phyloP scores from a whole-genome alignment of 2,113 vertebrate genomes.

The Hippoglossus stenolepis region DNA sequence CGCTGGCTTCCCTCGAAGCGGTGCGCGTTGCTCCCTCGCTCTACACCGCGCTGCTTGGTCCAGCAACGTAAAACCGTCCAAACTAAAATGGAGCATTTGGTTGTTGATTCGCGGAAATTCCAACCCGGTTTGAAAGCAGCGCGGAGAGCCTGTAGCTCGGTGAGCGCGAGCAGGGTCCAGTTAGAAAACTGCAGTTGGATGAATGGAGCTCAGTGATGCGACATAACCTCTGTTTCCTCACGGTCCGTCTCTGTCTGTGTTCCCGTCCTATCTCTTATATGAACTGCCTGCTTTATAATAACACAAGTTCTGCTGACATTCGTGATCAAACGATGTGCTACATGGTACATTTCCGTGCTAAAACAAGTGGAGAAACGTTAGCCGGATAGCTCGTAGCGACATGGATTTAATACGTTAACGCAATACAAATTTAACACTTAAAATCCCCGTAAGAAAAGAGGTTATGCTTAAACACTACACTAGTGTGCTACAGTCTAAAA shows the following conservation, averaged over 20 bases:
- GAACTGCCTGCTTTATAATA: neutral
- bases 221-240: slow-evolving; percentile 20
- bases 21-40: slow-evolving; percentile 25
- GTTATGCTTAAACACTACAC: neutral
- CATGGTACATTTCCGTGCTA: neutral
- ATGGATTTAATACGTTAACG: neutral
- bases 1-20: slow-evolving; percentile 51
- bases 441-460: neutral
- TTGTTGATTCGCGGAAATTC: neutral
- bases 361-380: slow-evolving; percentile 8
- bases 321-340: neutral
- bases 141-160: neutral
- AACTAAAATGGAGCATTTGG: neutral
- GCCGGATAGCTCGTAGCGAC: neutral
- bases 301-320: neutral
- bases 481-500: neutral
- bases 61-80: neutral
- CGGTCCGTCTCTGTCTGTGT: no score
- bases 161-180: slow-evolving; percentile 4
- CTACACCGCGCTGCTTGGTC: slow-evolving; percentile 1
- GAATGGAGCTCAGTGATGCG: slow-evolving; percentile 61
- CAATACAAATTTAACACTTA: neutral
- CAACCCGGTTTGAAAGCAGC: neutral
- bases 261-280: neutral
- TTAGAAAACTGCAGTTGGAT: slow-evolving; percentile 32